Conservation (phyloP, 2,113 vertebrate species). For the Apteryx owenii region DNA sequence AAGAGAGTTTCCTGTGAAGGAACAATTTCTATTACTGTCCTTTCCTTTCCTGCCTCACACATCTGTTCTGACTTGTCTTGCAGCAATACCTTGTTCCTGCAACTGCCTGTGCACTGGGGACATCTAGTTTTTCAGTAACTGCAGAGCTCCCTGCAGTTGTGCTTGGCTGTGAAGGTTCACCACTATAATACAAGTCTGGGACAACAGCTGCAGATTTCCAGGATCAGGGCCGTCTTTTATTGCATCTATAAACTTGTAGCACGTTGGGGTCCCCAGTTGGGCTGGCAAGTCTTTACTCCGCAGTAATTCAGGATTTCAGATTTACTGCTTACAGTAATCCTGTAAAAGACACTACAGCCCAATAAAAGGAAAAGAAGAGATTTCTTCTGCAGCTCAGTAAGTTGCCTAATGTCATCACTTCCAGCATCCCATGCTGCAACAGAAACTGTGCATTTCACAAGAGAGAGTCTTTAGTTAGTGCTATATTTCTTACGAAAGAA, state of each 20-base stretch:
- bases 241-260: background rate
- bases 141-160: background rate
- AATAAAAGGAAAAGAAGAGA: background rate
- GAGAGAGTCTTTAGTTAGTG: background rate
- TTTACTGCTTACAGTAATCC: background rate
- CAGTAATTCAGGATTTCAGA: background rate
- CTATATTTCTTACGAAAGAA: slow-evolving; percentile 29
- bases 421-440: background rate
- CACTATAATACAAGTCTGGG: background rate
- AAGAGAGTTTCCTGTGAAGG: background rate
- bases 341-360: background rate
- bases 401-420: background rate
- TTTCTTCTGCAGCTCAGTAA: background rate
- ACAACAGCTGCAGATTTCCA: background rate
- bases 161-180: background rate
- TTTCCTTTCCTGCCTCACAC: background rate
- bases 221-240: background rate
- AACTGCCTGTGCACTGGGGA: background rate
- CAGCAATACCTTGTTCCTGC: background rate
- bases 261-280: background rate
- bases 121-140: background rate
- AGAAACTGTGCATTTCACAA: slow-evolving; percentile 6
- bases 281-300: background rate
- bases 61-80: background rate
- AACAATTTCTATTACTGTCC: background rate